Percentiles rank a stretch among this genome's conserved stretches.
These are phyloP conservation scores for Rhizomys pruinosus DNA, from an alignment of 2,113 vertebrate genomes.

Conservation along the genomic window DNA sequence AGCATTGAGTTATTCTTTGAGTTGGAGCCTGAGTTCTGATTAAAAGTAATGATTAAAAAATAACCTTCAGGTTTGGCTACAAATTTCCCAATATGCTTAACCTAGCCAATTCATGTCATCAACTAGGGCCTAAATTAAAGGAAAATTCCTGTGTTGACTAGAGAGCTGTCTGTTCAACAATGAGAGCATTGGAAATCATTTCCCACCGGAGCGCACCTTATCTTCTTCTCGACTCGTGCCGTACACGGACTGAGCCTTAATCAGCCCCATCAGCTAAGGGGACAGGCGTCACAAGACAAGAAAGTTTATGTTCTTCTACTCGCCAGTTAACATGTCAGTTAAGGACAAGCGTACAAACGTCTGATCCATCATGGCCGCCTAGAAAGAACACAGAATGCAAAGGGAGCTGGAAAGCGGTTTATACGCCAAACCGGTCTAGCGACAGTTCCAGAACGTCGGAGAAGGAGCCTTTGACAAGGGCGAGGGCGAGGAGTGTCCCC, in stretches of 20 bases:
- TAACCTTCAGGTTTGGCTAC: slow-evolving; percentile 63
- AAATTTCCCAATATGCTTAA: slow-evolving; percentile 27
- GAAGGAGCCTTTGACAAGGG: too few species aligned
- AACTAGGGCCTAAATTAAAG: slow-evolving; percentile 50
- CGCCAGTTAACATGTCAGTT: slow-evolving; percentile 30
- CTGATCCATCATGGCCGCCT: too few species aligned
- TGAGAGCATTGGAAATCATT: slow-evolving; percentile 49
- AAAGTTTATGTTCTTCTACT: slow-evolving; percentile 41
- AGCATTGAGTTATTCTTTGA: background rate
- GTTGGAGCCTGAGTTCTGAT: slow-evolving; percentile 46
- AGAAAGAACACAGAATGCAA: too few species aligned
- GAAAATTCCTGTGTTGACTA: slow-evolving; percentile 59
- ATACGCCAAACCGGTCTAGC: too few species aligned
- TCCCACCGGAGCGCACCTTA: slow-evolving; percentile 32
- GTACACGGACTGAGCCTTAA: slow-evolving; percentile 24
- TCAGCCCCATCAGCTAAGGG: background rate
- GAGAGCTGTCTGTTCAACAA: slow-evolving; percentile 49
- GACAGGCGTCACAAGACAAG: background rate
- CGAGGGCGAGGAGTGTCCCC: too few species aligned
- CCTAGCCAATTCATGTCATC: slow-evolving; percentile 57
- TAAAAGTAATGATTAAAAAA: slow-evolving; percentile 57
- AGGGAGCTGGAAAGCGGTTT: too few species aligned
- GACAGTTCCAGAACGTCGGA: too few species aligned
- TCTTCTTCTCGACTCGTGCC: slow-evolving; percentile 31
- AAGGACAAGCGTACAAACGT: too few species aligned